A percentile compares a stretch with the other conserved stretches of the same genome.
phyloP scores from a whole-genome alignment of 2,888 invertebrate species.

The Macrostomum cliftonense region DNA sequence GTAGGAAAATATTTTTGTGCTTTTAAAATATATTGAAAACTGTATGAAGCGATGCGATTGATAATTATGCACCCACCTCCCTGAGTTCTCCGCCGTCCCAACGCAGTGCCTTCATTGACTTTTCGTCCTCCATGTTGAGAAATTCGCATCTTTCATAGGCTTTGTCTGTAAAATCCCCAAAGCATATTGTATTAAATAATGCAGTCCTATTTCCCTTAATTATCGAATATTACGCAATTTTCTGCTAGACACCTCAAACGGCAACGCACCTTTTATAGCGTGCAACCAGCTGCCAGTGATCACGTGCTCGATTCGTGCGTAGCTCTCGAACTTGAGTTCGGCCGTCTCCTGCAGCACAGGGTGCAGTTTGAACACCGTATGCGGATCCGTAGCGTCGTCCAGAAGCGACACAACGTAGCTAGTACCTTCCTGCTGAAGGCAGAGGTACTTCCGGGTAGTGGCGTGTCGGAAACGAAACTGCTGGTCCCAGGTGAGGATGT shows the following conservation, averaged over 20 bases:
- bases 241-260: too few relatives aligned
- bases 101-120: slow-evolving; percentile 20
- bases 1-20: too few relatives aligned
- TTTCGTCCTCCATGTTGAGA: slow-evolving; percentile 13
- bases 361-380: slow-evolving; percentile 25
- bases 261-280: slow-evolving; percentile 9
- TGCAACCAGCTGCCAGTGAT: slow-evolving; percentile 14
- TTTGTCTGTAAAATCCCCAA: too few relatives aligned
- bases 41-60: too few relatives aligned
- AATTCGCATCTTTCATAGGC: slow-evolving; percentile 30
- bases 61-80: slow-evolving; percentile 28
- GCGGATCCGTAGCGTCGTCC: slow-evolving; percentile 14
- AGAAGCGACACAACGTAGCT: slow-evolving; percentile 18
- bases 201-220: too few relatives aligned
- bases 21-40: too few relatives aligned
- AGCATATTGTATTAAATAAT: too few relatives aligned
- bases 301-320: slow-evolving; percentile 14
- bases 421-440: slow-evolving; percentile 25
- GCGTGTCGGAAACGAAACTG: slow-evolving; percentile 35
- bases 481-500: slow-evolving; percentile 26
- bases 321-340: slow-evolving; percentile 12
- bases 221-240: too few relatives aligned
- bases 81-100: slow-evolving; percentile 36
- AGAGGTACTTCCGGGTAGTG: slow-evolving; percentile 33
- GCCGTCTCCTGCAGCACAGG: slow-evolving; percentile 21